A percentile compares a stretch with the other conserved stretches of the same genome.
Evolutionary conservation across 2,888 invertebrate genomes (phyloP).

Genomic region (Euzophera pinguis): DNA sequence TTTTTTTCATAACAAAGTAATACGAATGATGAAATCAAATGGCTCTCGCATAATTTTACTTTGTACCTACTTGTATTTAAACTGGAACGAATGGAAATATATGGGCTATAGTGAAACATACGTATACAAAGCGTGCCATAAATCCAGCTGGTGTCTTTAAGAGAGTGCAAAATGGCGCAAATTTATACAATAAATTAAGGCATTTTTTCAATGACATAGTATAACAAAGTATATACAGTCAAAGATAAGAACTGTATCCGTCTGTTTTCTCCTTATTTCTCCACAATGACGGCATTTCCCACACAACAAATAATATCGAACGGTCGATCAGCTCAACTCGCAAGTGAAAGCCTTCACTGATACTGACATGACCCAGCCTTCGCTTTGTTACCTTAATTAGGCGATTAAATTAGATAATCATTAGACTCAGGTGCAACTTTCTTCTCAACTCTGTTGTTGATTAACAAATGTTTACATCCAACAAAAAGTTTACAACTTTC

Average conservation of each 20-base stretch:
- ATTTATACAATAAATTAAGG: too few species aligned
- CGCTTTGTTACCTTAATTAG: constrained; percentile 29
- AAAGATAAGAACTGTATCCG: not conserved
- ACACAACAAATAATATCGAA: constrained; percentile 27
- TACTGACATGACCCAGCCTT: constrained; percentile 18
- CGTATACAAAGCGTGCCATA: too few species aligned
- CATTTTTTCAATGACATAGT: too few species aligned
- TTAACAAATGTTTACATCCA: constrained; percentile 24
- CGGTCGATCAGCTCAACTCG: constrained; percentile 24
- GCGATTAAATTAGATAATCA: constrained; percentile 30
- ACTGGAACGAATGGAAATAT: too few species aligned
- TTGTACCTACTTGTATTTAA: too few species aligned
- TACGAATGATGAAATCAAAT: too few species aligned
- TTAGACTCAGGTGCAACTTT: constrained; percentile 27
- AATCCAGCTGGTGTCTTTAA: too few species aligned
- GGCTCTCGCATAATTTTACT: too few species aligned
- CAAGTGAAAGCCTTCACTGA: constrained; percentile 30
- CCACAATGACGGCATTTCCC: constrained; percentile 24
- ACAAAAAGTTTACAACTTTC: constrained; percentile 22
- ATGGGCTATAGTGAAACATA: too few species aligned
- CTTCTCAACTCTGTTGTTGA: constrained; percentile 22
- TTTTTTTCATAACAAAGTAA: too few species aligned
- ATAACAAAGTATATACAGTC: too few species aligned
- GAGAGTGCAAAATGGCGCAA: too few species aligned
- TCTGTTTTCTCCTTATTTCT: not conserved